These are phyloP conservation scores for Gracilinanus agilis DNA, from an alignment of 2,113 vertebrate species.

Conservation along the genomic window DNA sequence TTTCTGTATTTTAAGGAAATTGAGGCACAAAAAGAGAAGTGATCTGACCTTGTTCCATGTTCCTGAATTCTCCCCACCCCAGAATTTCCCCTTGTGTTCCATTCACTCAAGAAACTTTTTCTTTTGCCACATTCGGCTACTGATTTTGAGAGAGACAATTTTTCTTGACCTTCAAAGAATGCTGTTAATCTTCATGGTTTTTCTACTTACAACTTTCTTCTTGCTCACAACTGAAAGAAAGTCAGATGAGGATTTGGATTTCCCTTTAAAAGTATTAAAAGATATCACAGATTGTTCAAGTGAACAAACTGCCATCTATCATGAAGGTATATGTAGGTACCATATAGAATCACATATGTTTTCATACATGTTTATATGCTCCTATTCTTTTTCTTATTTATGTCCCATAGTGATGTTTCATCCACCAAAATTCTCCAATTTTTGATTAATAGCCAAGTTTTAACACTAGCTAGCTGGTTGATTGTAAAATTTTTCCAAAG, in stretches of 20 bases:
- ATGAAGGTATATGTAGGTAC: not conserved
- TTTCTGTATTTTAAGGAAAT: constrained; percentile 25
- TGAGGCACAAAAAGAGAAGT: not conserved
- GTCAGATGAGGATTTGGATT: constrained; percentile 39
- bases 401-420: not conserved
- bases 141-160: not conserved
- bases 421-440: constrained; percentile 34
- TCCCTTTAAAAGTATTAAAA: constrained; percentile 37
- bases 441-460: constrained; percentile 9
- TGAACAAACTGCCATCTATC: not conserved
- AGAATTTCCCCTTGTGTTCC: not conserved
- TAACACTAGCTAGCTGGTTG: not conserved
- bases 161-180: constrained; percentile 38
- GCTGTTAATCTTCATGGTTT: constrained; percentile 26
- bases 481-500: not conserved
- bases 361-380: not conserved
- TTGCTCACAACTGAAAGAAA: constrained; percentile 14
- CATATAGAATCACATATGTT: not conserved
- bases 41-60: not conserved
- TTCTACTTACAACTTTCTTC: constrained; percentile 49
- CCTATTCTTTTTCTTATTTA: not conserved
- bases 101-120: constrained; percentile 21
- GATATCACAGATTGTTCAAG: constrained; percentile 33
- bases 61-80: not conserved
- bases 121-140: not conserved